These are phyloP conservation scores for Drosophila mayri DNA, from an alignment of 1,140 invertebrate species.

Conservation along the genomic window DNA sequence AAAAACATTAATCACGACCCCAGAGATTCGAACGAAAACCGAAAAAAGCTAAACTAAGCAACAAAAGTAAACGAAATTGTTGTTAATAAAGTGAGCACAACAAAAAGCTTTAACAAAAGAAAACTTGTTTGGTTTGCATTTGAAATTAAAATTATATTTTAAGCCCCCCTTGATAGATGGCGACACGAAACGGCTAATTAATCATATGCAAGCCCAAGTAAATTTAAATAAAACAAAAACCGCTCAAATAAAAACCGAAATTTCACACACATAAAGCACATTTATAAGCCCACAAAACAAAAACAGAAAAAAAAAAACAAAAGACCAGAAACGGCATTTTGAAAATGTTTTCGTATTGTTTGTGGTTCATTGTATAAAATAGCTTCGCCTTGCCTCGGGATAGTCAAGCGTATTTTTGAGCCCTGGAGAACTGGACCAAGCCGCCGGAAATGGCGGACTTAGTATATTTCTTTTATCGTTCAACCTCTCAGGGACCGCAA, in stretches of 20 bases:
- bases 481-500: slow-evolving; percentile 9
- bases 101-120: slow-evolving; percentile 39
- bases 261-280: slow-evolving; percentile 50
- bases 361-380: slow-evolving; percentile 20
- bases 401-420: not conserved
- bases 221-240: slow-evolving; percentile 44
- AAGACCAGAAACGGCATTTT: slow-evolving; percentile 49
- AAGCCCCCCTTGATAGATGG: slow-evolving; percentile 70
- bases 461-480: slow-evolving; percentile 18
- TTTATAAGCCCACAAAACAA: not conserved
- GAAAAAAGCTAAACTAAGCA: slow-evolving; percentile 25
- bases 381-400: not conserved
- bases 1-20: slow-evolving; percentile 68
- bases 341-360: slow-evolving; percentile 25
- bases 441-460: slow-evolving; percentile 27
- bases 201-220: slow-evolving; percentile 70
- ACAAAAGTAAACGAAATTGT: slow-evolving; percentile 58
- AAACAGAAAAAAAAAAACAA: slow-evolving; percentile 28
- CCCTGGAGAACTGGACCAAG: slow-evolving; percentile 23
- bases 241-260: slow-evolving; percentile 26
- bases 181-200: slow-evolving; percentile 73
- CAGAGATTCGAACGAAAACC: slow-evolving; percentile 30
- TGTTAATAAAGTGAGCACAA: slow-evolving; percentile 51
- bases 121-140: slow-evolving; percentile 70
- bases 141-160: slow-evolving; percentile 68